Evolutionary conservation across 2,888 invertebrate genomes (phyloP), one percentile per base, ranked within the genome.

Genomic region (Zhuqinia jingwanae): DNA sequence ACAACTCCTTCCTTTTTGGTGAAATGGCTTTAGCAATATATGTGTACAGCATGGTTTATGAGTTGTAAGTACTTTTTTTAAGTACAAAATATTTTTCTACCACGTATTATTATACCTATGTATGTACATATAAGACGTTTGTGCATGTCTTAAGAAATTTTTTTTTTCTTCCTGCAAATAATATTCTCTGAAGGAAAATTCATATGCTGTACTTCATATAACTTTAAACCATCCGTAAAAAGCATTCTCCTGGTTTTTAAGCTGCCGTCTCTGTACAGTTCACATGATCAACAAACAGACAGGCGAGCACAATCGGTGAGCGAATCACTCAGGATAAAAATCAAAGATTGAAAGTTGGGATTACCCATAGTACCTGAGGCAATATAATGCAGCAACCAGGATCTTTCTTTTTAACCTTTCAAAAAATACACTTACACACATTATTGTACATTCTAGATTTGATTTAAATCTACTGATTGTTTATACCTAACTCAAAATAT

Each of bases 191-290:
- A 3, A 56, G 30, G 13, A 79, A 79, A 79, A 47, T 78, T 78
- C 63, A n/a, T n/a, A n/a, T n/a, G n/a, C n/a, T n/a, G n/a, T n/a
- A n/a, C n/a, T n/a, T n/a, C n/a, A n/a, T n/a, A 79, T 27, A 79
- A 65, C 65, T 50, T 68, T 53, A 60, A 79, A 30, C 79, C 79
- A 79, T 65, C 79, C 68, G 53, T 50, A n/a, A n/a, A 45, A 79
- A 79, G 53, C 11, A 30, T 60, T 63, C n/a, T n/a, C 8, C 50
- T 65, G 65, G 42, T 65, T 65, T 63, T 65, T 50, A 77, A 60
- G 45, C 77, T 50, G 45, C 78, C n/a, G 25, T 27, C 22, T 42
- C 58, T 76, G 22, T 76, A 76, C 53, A 75, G 27, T 53, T n/a
- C 20, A 53, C 75, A 75, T 75, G 75, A 75, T 75, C 68, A 68